Base-by-base conservation (phyloP, 2,797 vertebrate species). In the Myotis myotis region DNA sequence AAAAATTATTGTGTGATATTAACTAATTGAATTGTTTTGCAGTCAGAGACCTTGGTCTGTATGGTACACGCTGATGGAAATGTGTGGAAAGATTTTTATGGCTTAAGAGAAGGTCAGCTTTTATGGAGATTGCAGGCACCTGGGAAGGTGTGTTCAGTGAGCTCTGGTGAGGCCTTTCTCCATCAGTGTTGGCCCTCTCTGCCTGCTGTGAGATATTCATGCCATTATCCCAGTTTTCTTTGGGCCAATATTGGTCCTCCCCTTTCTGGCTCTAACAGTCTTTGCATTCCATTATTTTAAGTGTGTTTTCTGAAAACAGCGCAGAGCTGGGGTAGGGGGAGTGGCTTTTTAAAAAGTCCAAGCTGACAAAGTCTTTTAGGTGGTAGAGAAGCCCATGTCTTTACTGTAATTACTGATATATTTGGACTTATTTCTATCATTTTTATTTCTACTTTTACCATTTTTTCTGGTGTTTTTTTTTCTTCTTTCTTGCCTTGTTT, bases 401-500 rank as follows among this genome's bases (percentile, higher is more conserved):
- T 55, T 22, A 66, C 20, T 33, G 36, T 71, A 53, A 70, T 38
- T 71, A 38, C 25, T 51, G 51, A 38, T n/a, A 51, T 80, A 51
- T 44, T 62, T 38, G 30, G 36, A 82, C 20, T 76, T 76, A 25
- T 81, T 75, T 82, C 36, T 82, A 16, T 75, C 22, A 12, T 64
- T 79, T 89, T 64, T 23, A 72, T 66, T 57, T 81, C 51, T 15
- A 38, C 8, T n/a, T 84, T 57, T 64, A 33, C 47, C 22, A 75
- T 28, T 60, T 68, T 82, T 62, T 33, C 28, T 25, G 7, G 38
- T 38, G 38, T 38, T 11, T 28, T 60, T 44, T 22, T n/a, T 36
- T n/a, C 10, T 33, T 30, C n/a, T 93, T 82, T 90, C 86, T 95
- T 74, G 74, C 17, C 70, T 82, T 80, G 16, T 62, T 85, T 90